A percentile compares a stretch with the other conserved stretches of the same genome.
These are phyloP conservation scores for Pycnomerus fuliginosus DNA, from an alignment of 2,888 invertebrate genomes.

Conservation along the genomic window DNA sequence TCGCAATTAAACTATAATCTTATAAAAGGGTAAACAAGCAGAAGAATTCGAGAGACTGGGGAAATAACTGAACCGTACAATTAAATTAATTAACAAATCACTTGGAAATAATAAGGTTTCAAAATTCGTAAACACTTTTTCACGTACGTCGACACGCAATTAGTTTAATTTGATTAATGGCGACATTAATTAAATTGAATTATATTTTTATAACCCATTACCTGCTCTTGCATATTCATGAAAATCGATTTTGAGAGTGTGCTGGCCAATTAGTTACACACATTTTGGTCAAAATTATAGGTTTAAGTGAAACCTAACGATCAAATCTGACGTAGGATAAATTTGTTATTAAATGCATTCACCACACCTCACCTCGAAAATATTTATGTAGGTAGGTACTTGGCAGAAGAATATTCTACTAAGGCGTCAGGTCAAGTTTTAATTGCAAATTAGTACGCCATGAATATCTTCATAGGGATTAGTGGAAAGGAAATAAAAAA, in stretches of 20 bases:
- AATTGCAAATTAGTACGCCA: no score
- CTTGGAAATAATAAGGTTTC: neutral
- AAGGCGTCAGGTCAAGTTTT: neutral
- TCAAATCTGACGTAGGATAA: no score
- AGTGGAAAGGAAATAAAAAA: no score
- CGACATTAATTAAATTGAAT: conserved; percentile 3
- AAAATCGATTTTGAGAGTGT: neutral
- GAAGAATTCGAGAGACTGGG: no score
- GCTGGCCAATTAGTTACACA: neutral
- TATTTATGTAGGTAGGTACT: neutral
- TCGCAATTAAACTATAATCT: no score
- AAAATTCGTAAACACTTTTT: neutral
- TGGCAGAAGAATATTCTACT: neutral
- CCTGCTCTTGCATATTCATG: conserved; percentile 9
- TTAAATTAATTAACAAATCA: neutral
- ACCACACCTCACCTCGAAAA: no score
- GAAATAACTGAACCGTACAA: neutral
- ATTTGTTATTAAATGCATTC: no score
- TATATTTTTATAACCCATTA: conserved; percentile 1
- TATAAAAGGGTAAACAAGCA: no score
- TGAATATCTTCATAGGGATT: no score
- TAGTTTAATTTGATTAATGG: conserved; percentile 3
- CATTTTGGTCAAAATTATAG: neutral
- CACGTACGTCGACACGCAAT: neutral
- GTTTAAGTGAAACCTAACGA: no score